Percentiles rank a stretch among this genome's conserved stretches.
Conservation (phyloP, 2,113 vertebrate genomes). For the Amia ocellicauda region DNA sequence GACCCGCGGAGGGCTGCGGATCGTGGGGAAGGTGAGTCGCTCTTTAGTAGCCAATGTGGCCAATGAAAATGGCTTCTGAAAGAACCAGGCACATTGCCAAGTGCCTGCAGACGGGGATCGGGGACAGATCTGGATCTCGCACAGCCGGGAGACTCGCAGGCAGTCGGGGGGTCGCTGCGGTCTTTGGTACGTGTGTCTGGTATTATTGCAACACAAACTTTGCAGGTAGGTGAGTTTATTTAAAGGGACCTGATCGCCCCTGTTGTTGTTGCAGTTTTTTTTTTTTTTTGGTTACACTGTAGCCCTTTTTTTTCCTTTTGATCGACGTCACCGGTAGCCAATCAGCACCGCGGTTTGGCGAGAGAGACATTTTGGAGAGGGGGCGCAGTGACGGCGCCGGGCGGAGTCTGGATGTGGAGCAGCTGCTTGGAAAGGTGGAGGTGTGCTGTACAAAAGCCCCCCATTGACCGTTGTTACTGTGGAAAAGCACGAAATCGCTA, state of each 20-base stretch:
- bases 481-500: neutral
- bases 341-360: constrained; percentile 24
- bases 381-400: neutral
- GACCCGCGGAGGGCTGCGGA: constrained; percentile 21
- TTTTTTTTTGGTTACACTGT: constrained; percentile 7
- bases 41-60: constrained; percentile 76
- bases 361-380: constrained; percentile 15
- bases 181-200: neutral
- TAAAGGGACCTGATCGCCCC: constrained; percentile 20
- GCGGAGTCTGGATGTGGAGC: constrained; percentile 12
- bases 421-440: constrained; percentile 14
- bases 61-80: constrained; percentile 80
- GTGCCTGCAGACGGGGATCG: constrained; percentile 36
- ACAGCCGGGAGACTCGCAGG: constrained; percentile 19
- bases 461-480: neutral
- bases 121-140: constrained; percentile 14
- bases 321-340: constrained; percentile 32
- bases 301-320: constrained; percentile 24
- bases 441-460: neutral
- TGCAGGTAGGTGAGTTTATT: constrained; percentile 29
- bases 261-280: constrained; percentile 32
- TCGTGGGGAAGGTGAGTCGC: constrained; percentile 69
- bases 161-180: neutral
- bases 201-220: constrained; percentile 23
- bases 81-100: constrained; percentile 56